These are phyloP conservation scores for Conus ventricosus DNA, from an alignment of 1,140 invertebrate species.

Conservation along the genomic window DNA sequence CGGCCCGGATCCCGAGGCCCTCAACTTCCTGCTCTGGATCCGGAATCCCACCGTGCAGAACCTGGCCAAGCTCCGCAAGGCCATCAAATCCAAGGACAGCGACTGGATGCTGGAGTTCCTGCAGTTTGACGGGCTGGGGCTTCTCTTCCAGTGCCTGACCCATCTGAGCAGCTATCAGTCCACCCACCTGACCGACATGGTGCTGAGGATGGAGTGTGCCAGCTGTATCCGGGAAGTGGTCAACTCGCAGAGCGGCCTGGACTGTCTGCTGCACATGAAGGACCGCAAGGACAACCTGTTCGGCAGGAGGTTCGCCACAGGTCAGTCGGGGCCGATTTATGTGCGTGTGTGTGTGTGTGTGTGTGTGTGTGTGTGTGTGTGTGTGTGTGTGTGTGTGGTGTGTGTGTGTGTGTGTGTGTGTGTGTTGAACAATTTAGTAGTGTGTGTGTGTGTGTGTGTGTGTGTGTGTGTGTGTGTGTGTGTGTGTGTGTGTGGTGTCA, in stretches of 20 bases:
- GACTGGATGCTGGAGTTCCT: conserved; percentile 78
- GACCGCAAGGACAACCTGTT: conserved; percentile 78
- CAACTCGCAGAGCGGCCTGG: conserved; percentile 77
- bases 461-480: too few species aligned
- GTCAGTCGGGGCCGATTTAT: conserved; percentile 72
- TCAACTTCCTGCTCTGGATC: conserved; percentile 66
- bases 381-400: too few species aligned
- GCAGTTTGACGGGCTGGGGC: conserved; percentile 73
- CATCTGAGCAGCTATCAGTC: conserved; percentile 69
- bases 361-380: conserved; percentile 11
- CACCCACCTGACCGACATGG: conserved; percentile 73
- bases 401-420: too few species aligned
- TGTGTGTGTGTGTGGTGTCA: too few species aligned
- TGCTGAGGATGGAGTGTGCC: conserved; percentile 76
- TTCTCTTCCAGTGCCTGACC: conserved; percentile 76
- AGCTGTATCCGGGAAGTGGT: conserved; percentile 77
- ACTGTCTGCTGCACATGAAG: conserved; percentile 76
- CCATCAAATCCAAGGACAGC: conserved; percentile 68
- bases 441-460: too few species aligned
- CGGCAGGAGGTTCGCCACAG: conserved; percentile 89
- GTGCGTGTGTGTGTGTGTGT: not conserved
- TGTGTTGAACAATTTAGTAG: too few species aligned
- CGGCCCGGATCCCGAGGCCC: conserved; percentile 51
- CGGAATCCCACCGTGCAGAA: conserved; percentile 67
- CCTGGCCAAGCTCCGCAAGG: conserved; percentile 62